A percentile compares a stretch with the other conserved stretches of the same genome.
These are phyloP conservation scores for Cebus imitator DNA, from an alignment of 2,113 vertebrate genomes.

Conservation along the genomic window DNA sequence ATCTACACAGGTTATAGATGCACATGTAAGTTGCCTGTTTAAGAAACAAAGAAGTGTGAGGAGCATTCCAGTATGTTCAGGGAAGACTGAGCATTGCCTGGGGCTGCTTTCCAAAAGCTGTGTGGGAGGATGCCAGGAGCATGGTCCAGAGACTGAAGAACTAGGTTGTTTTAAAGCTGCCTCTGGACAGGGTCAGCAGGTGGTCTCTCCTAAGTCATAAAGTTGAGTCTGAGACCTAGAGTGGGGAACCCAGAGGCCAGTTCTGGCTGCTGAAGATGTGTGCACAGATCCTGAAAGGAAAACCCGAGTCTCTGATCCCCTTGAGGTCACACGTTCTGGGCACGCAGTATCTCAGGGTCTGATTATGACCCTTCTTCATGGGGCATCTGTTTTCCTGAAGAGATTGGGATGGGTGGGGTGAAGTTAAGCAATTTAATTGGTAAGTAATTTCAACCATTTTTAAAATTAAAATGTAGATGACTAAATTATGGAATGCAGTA, in stretches of 20 bases:
- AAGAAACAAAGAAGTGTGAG: neutral
- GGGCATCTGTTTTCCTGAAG: neutral
- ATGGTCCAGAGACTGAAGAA: neutral
- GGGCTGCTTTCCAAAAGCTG: neutral
- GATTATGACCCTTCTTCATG: neutral
- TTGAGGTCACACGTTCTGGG: neutral
- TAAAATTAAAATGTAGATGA: neutral
- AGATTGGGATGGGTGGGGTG: neutral
- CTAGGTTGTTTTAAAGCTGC: neutral
- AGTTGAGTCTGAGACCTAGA: neutral
- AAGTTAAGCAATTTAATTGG: neutral
- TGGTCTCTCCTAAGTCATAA: neutral
- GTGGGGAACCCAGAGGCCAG: neutral
- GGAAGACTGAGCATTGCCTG: neutral
- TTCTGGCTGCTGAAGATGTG: neutral
- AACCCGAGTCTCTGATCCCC: neutral
- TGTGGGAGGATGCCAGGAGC: neutral
- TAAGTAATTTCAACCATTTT: neutral
- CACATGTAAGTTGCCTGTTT: slow-evolving; percentile 12
- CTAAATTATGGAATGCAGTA: neutral
- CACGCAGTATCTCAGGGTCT: neutral
- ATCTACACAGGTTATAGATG: neutral
- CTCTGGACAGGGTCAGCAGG: neutral
- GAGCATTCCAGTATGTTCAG: neutral
- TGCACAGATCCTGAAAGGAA: neutral